Evolutionary conservation across 2,113 vertebrate genomes (phyloP).

Genomic region (Caretta caretta): DNA sequence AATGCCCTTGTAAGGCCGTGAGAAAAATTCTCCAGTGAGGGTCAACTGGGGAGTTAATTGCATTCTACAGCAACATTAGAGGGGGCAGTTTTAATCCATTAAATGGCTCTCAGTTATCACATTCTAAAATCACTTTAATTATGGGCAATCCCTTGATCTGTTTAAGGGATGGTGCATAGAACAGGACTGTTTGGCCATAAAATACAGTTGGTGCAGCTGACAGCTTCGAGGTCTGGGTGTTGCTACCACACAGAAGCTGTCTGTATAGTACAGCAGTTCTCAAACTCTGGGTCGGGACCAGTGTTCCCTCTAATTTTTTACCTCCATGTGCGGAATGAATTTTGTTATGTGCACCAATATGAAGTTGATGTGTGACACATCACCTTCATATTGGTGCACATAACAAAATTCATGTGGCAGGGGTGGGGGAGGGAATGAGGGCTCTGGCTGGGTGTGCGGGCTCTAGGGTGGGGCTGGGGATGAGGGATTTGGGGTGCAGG

Average conservation of each 20-base stretch:
- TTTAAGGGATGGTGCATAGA: background rate
- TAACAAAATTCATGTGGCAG: too few relatives aligned
- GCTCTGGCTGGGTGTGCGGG: too few relatives aligned
- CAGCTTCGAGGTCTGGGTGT: background rate
- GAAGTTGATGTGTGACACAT: too few relatives aligned
- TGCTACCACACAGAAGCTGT: background rate
- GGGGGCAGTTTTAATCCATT: background rate
- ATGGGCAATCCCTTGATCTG: background rate
- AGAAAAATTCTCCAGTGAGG: background rate
- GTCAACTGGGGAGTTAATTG: background rate
- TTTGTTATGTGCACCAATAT: too few relatives aligned
- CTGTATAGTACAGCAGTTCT: background rate
- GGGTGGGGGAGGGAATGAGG: too few relatives aligned
- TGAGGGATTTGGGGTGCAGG: too few relatives aligned
- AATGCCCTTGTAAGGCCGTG: background rate
- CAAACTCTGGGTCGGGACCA: too few relatives aligned
- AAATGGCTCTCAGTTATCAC: background rate
- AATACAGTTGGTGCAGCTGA: background rate
- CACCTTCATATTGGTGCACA: too few relatives aligned
- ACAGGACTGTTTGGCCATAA: background rate
- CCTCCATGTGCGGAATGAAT: too few relatives aligned
- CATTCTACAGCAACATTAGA: background rate
- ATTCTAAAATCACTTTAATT: background rate
- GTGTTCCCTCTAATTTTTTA: too few relatives aligned
- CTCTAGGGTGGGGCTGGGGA: too few relatives aligned